A percentile compares a stretch with the other conserved stretches of the same genome.
Evolutionary conservation across 2,113 vertebrate genomes (phyloP).

Genomic region (rabbit (Oryctolagus cuniculus)): DNA sequence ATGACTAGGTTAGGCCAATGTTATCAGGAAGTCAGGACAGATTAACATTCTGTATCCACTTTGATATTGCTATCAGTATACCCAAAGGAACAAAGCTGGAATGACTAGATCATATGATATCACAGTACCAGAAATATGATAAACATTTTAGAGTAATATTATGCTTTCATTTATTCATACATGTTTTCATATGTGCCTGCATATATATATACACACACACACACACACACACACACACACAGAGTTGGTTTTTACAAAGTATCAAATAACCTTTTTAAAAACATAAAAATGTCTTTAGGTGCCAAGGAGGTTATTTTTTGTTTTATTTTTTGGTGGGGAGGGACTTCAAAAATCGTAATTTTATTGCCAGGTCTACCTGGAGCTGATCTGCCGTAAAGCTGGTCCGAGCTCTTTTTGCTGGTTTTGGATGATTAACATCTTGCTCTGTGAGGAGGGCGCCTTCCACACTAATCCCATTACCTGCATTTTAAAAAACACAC

Average conservation of each 20-base stretch:
- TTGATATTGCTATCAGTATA: conserved; percentile 53
- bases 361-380: conserved; percentile 90
- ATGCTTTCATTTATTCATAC: too few species aligned
- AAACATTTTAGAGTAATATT: conserved; percentile 32
- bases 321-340: neutral
- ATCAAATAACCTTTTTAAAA: conserved; percentile 33
- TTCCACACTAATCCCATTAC: conserved; percentile 94
- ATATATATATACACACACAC: neutral
- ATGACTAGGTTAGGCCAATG: conserved; percentile 68
- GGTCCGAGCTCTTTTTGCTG: conserved; percentile 97
- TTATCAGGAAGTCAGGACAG: conserved; percentile 65
- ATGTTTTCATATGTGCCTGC: too few species aligned
- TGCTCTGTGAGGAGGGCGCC: conserved; percentile 95
- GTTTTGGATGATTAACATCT: conserved; percentile 96
- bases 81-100: conserved; percentile 70
- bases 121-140: neutral
- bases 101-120: conserved; percentile 51
- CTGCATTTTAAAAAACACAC: conserved; percentile 87
- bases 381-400: conserved; percentile 99
- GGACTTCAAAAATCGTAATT: conserved; percentile 61
- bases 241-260: neutral
- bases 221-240: neutral
- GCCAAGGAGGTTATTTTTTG: neutral
- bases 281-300: neutral
- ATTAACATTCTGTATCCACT: conserved; percentile 75